These are phyloP conservation scores for Columba janthina DNA, from an alignment of 2,113 vertebrate genomes.

Conservation along the genomic window DNA sequence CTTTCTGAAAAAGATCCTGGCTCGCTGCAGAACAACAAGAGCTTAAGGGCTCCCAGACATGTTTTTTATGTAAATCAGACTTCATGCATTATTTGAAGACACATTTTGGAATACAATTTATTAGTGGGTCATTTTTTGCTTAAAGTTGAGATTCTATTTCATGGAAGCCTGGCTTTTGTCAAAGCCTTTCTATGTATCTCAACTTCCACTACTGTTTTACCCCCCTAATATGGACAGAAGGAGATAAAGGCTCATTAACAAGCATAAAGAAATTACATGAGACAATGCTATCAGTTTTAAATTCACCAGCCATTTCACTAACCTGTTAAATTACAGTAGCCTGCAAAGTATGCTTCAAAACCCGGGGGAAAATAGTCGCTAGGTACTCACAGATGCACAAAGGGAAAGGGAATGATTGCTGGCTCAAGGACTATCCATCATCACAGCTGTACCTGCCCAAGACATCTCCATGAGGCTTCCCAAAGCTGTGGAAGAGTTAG, in stretches of 20 bases:
- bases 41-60: constrained; percentile 4
- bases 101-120: constrained; percentile 47
- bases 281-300: constrained; percentile 21
- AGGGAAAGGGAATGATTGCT: background rate
- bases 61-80: constrained; percentile 47
- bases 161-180: constrained; percentile 50
- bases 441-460: background rate
- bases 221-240: background rate
- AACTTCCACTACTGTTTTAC: constrained; percentile 27
- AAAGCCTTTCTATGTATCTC: constrained; percentile 32
- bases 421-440: background rate
- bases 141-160: constrained; percentile 40
- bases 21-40: background rate
- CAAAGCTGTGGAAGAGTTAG: background rate
- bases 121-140: constrained; percentile 6
- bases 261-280: constrained; percentile 47
- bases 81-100: constrained; percentile 3
- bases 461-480: background rate
- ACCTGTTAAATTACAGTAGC: background rate
- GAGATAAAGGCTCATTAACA: constrained; percentile 41
- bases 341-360: background rate
- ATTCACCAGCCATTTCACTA: constrained; percentile 6
- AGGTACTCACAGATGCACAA: background rate
- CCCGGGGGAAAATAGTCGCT: background rate
- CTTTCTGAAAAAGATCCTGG: background rate